A percentile compares a stretch with the other conserved stretches of the same genome.
Conservation (phyloP, 2,888 invertebrate genomes). For the Oeneis ivallda region DNA sequence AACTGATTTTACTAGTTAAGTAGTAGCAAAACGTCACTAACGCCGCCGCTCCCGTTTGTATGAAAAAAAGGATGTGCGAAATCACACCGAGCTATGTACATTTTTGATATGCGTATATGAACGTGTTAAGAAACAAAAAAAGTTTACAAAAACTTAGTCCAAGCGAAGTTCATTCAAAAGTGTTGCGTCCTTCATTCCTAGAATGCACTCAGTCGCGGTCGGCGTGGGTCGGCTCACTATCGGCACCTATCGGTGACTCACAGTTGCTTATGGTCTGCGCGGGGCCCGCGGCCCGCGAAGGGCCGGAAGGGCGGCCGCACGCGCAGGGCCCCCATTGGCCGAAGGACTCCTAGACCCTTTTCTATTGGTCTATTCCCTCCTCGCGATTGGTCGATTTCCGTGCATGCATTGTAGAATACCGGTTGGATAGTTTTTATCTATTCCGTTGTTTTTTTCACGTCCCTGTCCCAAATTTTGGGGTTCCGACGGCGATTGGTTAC, state of each 20-base stretch:
- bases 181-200: too few relatives aligned
- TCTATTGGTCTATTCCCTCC: slow-evolving; percentile 43
- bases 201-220: neutral
- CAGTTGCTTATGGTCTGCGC: neutral
- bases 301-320: slow-evolving; percentile 42
- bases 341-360: slow-evolving; percentile 42
- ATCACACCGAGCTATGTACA: too few relatives aligned
- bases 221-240: neutral
- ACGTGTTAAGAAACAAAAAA: too few relatives aligned
- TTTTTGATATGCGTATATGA: too few relatives aligned
- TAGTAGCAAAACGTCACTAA: too few relatives aligned
- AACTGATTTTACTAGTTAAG: too few relatives aligned
- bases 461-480: slow-evolving; percentile 5
- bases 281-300: slow-evolving; percentile 4
- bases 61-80: too few relatives aligned
- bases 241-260: neutral
- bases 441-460: slow-evolving; percentile 21
- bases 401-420: slow-evolving; percentile 28
- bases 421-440: slow-evolving; percentile 29
- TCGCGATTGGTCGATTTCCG: slow-evolving; percentile 35
- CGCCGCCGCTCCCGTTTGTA: too few relatives aligned
- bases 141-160: too few relatives aligned
- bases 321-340: slow-evolving; percentile 44
- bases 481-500: slow-evolving; percentile 7
- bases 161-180: too few relatives aligned